Evolutionary conservation across 2,888 invertebrate species (phyloP).

Genomic region (Lymantria dispar): DNA sequence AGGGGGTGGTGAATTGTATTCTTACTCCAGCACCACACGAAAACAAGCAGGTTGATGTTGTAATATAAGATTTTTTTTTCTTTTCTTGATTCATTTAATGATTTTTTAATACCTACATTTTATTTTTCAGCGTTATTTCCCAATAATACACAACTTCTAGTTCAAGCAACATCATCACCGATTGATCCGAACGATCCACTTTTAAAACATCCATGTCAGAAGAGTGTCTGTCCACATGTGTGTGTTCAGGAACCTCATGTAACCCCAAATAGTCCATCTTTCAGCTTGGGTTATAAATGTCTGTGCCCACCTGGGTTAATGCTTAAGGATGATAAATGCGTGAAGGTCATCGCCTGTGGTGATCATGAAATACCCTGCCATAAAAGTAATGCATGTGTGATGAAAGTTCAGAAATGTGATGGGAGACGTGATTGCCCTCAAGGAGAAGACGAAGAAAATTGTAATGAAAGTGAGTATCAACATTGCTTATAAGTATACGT

Average conservation of each 20-base stretch:
- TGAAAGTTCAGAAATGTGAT: conserved; percentile 66
- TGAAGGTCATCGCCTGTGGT: conserved; percentile 72
- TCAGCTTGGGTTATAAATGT: conserved; percentile 55
- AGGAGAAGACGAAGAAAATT: conserved; percentile 82
- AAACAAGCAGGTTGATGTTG: too few species aligned
- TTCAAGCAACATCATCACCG: conserved; percentile 45
- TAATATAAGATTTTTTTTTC: too few species aligned
- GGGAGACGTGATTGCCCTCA: conserved; percentile 73
- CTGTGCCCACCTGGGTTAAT: conserved; percentile 87
- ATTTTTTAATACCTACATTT: neutral
- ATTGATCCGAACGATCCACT: conserved; percentile 37
- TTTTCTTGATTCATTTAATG: too few species aligned
- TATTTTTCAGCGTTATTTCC: conserved; percentile 70
- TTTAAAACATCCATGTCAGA: conserved; percentile 82
- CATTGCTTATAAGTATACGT: too few species aligned
- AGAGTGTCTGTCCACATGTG: conserved; percentile 88
- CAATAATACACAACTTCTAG: conserved; percentile 60
- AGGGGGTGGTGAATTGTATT: too few species aligned
- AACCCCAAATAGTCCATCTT: conserved; percentile 13
- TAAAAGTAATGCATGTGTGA: conserved; percentile 70
- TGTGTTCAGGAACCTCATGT: conserved; percentile 80
- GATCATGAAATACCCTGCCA: conserved; percentile 70
- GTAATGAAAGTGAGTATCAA: conserved; percentile 49
- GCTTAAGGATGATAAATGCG: conserved; percentile 81
- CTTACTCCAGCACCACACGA: too few species aligned